A percentile compares a stretch with the other conserved stretches of the same genome.
Evolutionary conservation across 2,888 invertebrate species (phyloP).

Genomic region (Rhogogaster chlorosoma): DNA sequence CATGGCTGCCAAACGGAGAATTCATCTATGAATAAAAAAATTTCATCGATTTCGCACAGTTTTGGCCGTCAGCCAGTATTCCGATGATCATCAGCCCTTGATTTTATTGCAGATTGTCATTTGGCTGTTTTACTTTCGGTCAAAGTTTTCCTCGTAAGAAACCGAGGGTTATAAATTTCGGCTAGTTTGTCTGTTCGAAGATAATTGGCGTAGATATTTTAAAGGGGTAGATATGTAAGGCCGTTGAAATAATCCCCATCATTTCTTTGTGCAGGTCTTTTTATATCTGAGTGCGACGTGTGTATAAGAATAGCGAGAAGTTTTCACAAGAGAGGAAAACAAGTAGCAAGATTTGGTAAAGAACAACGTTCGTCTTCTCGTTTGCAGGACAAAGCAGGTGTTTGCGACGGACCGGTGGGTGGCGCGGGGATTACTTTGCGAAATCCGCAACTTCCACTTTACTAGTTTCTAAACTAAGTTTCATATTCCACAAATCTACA

Average conservation of each 20-base stretch:
- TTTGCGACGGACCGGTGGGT: background rate
- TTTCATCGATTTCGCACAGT: background rate
- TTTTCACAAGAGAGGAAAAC: background rate
- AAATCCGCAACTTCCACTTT: slow-evolving; percentile 37
- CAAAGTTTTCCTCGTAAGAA: too few species aligned
- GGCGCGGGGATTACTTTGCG: slow-evolving; percentile 11
- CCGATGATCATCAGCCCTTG: background rate
- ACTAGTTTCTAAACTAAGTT: background rate
- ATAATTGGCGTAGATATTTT: too few species aligned
- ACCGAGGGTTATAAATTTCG: background rate
- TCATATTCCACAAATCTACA: slow-evolving; percentile 11
- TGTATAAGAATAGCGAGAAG: background rate
- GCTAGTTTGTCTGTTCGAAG: background rate
- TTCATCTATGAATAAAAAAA: background rate
- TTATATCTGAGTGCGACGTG: background rate
- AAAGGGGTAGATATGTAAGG: background rate
- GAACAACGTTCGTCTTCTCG: slow-evolving; percentile 38
- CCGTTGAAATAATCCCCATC: background rate
- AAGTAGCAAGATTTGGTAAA: background rate
- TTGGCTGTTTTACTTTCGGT: background rate
- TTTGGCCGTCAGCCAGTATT: background rate
- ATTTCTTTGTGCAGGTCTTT: background rate
- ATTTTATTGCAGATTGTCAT: background rate
- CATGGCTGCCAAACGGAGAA: background rate
- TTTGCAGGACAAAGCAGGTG: slow-evolving; percentile 41